A percentile compares a stretch with the other conserved stretches of the same genome.
These are phyloP conservation scores for Aplochiton taeniatus DNA, from an alignment of 2,797 vertebrate genomes.

Conservation along the genomic window DNA sequence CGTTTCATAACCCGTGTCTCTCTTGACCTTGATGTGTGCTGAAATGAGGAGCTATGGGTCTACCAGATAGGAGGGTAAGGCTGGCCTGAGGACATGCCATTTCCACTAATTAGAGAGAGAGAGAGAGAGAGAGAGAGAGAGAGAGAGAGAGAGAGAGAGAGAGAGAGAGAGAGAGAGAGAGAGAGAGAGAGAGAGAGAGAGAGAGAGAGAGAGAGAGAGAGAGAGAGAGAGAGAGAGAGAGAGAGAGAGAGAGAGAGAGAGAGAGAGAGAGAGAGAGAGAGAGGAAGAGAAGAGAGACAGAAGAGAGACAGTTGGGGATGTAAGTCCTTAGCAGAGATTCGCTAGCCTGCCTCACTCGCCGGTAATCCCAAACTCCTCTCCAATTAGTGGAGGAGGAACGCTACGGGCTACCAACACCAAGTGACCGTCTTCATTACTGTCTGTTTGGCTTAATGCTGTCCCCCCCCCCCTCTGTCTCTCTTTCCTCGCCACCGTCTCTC, in stretches of 20 bases:
- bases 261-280: conserved; percentile 17
- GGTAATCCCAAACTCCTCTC: conserved; percentile 45
- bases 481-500: conserved; percentile 41
- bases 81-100: conserved; percentile 35
- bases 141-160: not conserved
- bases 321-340: too few species aligned
- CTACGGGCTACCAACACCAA: conserved; percentile 25
- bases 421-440: conserved; percentile 62
- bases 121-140: conserved; percentile 8
- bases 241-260: too few species aligned
- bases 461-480: conserved; percentile 23
- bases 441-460: conserved; percentile 18
- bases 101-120: conserved; percentile 55
- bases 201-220: conserved; percentile 21
- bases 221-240: too few species aligned
- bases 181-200: not conserved
- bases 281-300: not conserved
- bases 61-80: conserved; percentile 26
- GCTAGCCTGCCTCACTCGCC: conserved; percentile 20
- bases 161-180: not conserved
- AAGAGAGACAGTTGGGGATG: too few species aligned
- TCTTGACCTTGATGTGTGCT: conserved; percentile 38
- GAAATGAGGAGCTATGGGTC: conserved; percentile 35
- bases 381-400: conserved; percentile 51
- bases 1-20: conserved; percentile 49